phyloP scores from a whole-genome alignment of 2,113 vertebrate genomes.

The Petrocephalus microphthalmus region DNA sequence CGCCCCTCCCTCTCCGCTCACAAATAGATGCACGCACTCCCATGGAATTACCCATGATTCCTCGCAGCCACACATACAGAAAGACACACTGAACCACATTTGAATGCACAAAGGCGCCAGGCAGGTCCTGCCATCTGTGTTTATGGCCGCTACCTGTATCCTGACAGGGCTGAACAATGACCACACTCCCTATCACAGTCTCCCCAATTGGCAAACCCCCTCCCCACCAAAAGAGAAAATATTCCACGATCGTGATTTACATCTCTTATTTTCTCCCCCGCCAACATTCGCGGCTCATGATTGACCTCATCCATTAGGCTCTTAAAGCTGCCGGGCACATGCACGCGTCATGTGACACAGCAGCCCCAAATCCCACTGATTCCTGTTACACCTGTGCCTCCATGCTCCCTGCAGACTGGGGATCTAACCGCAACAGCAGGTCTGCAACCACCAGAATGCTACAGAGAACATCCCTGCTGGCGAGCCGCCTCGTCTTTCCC shows the following conservation, averaged over 20 bases:
- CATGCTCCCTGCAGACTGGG: neutral
- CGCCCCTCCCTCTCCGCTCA: neutral
- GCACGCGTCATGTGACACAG: conserved; percentile 42
- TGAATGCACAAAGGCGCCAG: neutral
- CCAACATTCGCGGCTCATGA: conserved; percentile 30
- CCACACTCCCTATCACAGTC: conserved; percentile 9
- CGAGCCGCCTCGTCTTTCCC: neutral
- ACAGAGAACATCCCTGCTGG: neutral
- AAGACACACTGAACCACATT: neutral
- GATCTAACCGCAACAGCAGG: neutral
- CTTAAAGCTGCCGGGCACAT: conserved; percentile 54
- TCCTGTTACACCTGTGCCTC: neutral
- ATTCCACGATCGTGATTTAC: conserved; percentile 40
- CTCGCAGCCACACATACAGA: neutral
- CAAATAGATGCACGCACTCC: neutral
- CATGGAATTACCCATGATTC: neutral
- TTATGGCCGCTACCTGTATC: conserved; percentile 20
- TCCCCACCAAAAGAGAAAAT: neutral
- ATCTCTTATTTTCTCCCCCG: conserved; percentile 41
- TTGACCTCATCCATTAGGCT: conserved; percentile 50
- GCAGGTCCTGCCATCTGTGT: neutral
- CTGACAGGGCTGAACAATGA: conserved; percentile 31
- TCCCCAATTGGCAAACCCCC: neutral
- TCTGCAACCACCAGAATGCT: neutral
- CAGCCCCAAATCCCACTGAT: neutral